phyloP scores from a whole-genome alignment of 2,113 vertebrate genomes.

The Pelodiscus sinensis region DNA sequence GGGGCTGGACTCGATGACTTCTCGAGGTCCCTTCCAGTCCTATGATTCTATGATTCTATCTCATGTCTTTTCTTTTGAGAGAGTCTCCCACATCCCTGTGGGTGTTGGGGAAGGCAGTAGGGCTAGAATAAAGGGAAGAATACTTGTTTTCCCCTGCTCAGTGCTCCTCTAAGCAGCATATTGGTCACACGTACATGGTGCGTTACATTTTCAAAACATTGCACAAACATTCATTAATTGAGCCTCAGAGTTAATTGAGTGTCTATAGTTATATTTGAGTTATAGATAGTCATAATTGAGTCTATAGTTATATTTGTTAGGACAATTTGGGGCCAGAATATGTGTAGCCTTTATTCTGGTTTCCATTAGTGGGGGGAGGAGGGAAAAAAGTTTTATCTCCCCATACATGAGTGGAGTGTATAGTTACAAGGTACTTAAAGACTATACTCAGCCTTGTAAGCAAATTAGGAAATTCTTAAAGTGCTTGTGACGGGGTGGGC shows the following conservation, averaged over 20 bases:
- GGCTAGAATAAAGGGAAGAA: neutral
- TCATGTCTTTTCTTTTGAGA: neutral
- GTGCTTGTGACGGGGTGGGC: too few relatives aligned
- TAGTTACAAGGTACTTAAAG: neutral
- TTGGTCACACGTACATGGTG: neutral
- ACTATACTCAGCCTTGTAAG: neutral
- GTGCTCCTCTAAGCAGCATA: neutral
- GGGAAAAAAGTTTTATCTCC: neutral
- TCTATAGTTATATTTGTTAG: neutral
- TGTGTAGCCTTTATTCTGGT: neutral
- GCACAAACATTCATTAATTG: neutral
- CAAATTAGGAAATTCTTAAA: neutral
- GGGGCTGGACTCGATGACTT: too few relatives aligned
- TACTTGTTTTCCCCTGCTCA: neutral
- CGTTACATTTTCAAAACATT: too few relatives aligned
- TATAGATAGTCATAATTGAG: too few relatives aligned
- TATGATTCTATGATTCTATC: too few relatives aligned
- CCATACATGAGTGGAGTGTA: neutral
- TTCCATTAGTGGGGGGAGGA: neutral
- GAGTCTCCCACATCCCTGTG: neutral
- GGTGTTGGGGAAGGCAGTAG: neutral
- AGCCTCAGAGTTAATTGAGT: neutral
- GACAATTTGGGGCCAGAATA: neutral
- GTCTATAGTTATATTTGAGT: neutral
- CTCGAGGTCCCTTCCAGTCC: too few relatives aligned